phyloP scores from a whole-genome alignment of 1,140 invertebrate genomes.

The Belonocnema kinseyi region DNA sequence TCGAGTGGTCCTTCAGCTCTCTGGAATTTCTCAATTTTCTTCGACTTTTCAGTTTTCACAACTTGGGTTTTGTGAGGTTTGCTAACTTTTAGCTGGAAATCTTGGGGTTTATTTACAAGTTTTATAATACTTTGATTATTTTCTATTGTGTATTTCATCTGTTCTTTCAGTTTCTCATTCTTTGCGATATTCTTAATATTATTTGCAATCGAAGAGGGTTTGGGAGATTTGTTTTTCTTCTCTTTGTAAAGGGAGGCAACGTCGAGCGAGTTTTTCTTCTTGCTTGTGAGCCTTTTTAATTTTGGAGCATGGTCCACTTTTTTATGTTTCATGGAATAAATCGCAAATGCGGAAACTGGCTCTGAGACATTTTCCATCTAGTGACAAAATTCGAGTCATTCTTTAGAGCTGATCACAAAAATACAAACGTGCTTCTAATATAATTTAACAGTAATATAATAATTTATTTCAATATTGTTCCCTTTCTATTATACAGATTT shows the following conservation, averaged over 20 bases:
- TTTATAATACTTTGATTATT: background rate
- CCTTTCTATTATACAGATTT: no score
- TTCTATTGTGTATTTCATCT: background rate
- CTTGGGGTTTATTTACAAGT: background rate
- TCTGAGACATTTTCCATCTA: constrained; percentile 42
- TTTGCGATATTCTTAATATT: background rate
- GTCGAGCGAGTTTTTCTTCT: background rate
- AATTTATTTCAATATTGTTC: no score
- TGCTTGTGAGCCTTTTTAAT: background rate
- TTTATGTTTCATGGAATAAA: constrained; percentile 47
- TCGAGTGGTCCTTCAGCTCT: background rate
- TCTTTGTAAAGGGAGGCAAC: background rate
- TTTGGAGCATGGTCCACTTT: background rate
- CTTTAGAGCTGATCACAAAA: background rate
- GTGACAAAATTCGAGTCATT: background rate
- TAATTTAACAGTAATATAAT: no score
- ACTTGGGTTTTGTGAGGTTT: background rate
- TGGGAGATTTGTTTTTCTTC: background rate
- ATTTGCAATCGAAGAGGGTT: background rate
- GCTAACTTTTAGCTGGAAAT: background rate
- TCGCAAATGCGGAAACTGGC: constrained; percentile 48
- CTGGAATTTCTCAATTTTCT: background rate
- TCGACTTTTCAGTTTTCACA: background rate
- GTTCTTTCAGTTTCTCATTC: background rate
- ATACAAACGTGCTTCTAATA: no score